Percentiles rank a stretch among this genome's conserved stretches.
Evolutionary conservation across 2,797 vertebrate genomes (phyloP).

Genomic region (Gambelia wislizenii): DNA sequence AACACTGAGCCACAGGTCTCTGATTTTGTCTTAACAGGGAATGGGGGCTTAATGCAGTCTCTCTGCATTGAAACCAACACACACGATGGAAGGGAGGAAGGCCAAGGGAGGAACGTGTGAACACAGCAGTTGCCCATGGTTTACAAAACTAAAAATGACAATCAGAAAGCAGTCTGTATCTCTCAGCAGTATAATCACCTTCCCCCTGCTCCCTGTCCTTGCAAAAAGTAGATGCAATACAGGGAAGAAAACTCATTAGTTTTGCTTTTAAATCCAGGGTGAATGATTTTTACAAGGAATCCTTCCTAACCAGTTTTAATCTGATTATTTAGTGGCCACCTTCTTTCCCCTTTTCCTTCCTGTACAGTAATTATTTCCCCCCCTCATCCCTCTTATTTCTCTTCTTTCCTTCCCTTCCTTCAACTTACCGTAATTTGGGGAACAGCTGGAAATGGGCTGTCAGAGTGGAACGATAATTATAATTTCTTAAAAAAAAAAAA

Average conservation of each 20-base stretch:
- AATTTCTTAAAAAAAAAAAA: no score
- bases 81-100: no score
- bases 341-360: background rate
- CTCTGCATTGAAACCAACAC: background rate
- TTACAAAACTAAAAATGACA: background rate
- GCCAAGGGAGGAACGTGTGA: background rate
- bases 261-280: background rate
- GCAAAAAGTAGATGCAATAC: background rate
- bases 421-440: background rate
- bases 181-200: background rate
- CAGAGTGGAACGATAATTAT: background rate
- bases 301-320: background rate
- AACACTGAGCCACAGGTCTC: background rate
- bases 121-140: background rate
- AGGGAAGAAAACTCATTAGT: background rate
- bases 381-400: no score
- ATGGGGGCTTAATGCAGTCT: background rate
- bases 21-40: background rate
- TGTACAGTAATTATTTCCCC: background rate
- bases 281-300: background rate
- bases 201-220: no score
- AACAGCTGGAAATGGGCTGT: background rate
- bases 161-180: background rate
- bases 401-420: background rate
- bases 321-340: background rate